Evolutionary conservation across 2,113 vertebrate species (phyloP).

Genomic region (Chloroceryle aenea): DNA sequence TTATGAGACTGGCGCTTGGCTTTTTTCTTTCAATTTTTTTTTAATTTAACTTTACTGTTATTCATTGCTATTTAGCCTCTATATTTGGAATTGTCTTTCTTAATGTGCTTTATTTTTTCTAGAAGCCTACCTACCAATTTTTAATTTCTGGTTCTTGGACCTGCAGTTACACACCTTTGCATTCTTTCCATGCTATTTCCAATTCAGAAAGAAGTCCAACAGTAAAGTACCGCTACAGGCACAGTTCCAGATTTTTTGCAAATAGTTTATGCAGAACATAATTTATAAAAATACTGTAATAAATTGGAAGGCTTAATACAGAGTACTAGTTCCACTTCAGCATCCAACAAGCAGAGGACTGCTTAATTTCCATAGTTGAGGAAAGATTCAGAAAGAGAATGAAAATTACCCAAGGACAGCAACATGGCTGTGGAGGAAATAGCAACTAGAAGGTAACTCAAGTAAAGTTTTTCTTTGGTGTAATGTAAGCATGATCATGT

Average conservation of each 20-base stretch:
- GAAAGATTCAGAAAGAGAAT: neutral
- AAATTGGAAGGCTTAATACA: neutral
- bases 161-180: neutral
- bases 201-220: neutral
- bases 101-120: neutral
- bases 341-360: neutral
- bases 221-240: neutral
- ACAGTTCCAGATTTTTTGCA: conserved; percentile 5
- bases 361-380: neutral
- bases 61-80: conserved; percentile 35
- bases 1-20: neutral
- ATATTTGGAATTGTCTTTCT: neutral
- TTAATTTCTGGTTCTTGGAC: neutral
- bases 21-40: neutral
- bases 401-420: neutral
- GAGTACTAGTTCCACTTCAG: neutral
- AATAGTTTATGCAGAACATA: neutral
- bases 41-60: conserved; percentile 31
- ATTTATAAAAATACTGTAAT: conserved; percentile 21
- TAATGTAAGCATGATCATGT: neutral
- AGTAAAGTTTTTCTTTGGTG: neutral
- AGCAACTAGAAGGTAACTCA: neutral
- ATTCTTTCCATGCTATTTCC: neutral
- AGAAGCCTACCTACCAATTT: neutral
- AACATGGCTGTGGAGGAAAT: neutral